Conservation (phyloP, 2,797 vertebrate genomes). For the Prionace glauca region DNA sequence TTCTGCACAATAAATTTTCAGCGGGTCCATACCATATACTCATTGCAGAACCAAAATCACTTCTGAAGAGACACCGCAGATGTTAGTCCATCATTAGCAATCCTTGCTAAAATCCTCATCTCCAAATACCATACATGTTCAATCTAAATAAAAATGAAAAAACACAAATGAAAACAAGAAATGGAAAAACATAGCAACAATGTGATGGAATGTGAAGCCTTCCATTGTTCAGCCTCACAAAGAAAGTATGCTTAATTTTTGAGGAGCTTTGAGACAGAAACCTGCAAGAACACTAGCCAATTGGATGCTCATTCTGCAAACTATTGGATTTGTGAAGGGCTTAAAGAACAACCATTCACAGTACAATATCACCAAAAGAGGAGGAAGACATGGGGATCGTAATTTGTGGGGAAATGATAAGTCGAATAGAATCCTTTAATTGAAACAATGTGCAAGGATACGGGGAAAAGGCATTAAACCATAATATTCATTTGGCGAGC, state of each 20-base stretch:
- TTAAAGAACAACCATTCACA: not conserved
- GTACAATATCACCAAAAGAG: not conserved
- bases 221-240: not conserved
- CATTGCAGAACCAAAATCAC: no score
- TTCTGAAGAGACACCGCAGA: not conserved
- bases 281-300: not conserved
- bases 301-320: not conserved
- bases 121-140: not conserved
- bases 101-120: not conserved
- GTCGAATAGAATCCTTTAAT: not conserved
- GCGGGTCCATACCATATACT: not conserved
- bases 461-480: no score
- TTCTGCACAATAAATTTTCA: not conserved
- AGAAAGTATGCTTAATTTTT: not conserved
- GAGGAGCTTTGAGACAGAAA: not conserved
- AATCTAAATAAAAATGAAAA: not conserved
- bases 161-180: not conserved
- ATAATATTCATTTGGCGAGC: no score
- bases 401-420: not conserved
- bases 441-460: no score
- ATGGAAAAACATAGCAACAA: not conserved
- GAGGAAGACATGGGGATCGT: not conserved
- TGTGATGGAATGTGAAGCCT: not conserved
- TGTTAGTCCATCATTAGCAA: not conserved
- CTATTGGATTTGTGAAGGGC: not conserved